Conservation (phyloP, 2,888 invertebrate species). For the Acanthococcus lagerstroemiae region DNA sequence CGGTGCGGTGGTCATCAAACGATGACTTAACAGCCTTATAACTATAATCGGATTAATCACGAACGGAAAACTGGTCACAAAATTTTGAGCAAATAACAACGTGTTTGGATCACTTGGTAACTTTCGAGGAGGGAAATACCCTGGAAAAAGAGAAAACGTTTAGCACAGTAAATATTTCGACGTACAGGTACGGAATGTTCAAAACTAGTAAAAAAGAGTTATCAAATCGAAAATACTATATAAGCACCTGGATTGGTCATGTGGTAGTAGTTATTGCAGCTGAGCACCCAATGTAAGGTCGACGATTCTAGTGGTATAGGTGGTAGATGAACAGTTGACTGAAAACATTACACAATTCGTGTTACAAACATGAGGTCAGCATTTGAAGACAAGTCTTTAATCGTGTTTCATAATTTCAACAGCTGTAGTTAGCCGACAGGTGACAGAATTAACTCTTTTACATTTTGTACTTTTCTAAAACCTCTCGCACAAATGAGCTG, state of each 20-base stretch:
- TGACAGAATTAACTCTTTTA: no score
- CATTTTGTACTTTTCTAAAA: no score
- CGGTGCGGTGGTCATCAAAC: slow-evolving; percentile 46
- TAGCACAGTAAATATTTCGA: no score
- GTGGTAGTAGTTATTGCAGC: slow-evolving; percentile 38
- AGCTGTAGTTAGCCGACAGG: no score
- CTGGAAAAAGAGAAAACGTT: no score
- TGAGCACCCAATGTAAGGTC: slow-evolving; percentile 40
- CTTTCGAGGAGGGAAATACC: slow-evolving; percentile 35
- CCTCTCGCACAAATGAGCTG: no score
- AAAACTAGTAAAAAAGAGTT: slow-evolving; percentile 1
- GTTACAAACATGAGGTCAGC: no score
- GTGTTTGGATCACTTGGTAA: slow-evolving; percentile 39
- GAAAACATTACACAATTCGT: no score
- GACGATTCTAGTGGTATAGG: slow-evolving; percentile 37
- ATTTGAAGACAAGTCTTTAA: no score
- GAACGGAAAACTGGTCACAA: slow-evolving; percentile 45
- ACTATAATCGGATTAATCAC: slow-evolving; percentile 49
- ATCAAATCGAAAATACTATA: neutral
- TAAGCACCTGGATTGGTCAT: slow-evolving; percentile 36
- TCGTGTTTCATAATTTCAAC: no score
- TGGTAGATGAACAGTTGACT: slow-evolving; percentile 39
- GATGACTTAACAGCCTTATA: slow-evolving; percentile 47
- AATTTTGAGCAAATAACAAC: slow-evolving; percentile 41
- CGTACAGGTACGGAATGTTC: no score